Evolutionary conservation across 2,113 vertebrate species (phyloP).

Genomic region (Acrocephalus kingi): DNA sequence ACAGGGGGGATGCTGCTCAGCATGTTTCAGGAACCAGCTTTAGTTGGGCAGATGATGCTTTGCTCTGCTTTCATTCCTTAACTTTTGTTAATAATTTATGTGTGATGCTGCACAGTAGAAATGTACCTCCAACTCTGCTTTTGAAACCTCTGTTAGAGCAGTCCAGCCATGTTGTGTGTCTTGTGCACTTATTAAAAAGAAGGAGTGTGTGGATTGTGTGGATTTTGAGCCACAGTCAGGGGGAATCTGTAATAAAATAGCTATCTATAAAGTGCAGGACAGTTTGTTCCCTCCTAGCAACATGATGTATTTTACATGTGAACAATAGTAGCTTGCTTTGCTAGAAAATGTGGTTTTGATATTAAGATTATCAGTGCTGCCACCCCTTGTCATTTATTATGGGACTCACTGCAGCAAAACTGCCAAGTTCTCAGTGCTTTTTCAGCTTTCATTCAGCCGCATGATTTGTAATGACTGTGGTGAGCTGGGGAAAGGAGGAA

Average conservation of each 20-base stretch:
- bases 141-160: neutral
- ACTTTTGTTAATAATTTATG: constrained; percentile 13
- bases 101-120: neutral
- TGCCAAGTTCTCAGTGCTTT: neutral
- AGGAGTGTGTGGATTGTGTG: neutral
- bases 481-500: constrained; percentile 43
- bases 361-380: constrained; percentile 59
- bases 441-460: constrained; percentile 40
- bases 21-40: neutral
- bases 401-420: constrained; percentile 28
- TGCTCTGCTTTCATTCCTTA: constrained; percentile 9
- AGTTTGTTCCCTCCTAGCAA: constrained; percentile 1
- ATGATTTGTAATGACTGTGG: constrained; percentile 55
- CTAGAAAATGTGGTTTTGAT: constrained; percentile 60
- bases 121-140: neutral
- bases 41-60: neutral
- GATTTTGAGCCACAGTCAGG: neutral
- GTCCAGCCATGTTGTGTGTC: neutral
- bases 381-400: constrained; percentile 44
- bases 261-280: constrained; percentile 12
- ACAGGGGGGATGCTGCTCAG: neutral
- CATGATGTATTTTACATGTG: constrained; percentile 42
- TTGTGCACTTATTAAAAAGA: neutral
- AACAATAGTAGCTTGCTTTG: constrained; percentile 37
- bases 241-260: neutral